Conservation (phyloP, 1,140 invertebrate species). For the Bombus difficillimus region DNA sequence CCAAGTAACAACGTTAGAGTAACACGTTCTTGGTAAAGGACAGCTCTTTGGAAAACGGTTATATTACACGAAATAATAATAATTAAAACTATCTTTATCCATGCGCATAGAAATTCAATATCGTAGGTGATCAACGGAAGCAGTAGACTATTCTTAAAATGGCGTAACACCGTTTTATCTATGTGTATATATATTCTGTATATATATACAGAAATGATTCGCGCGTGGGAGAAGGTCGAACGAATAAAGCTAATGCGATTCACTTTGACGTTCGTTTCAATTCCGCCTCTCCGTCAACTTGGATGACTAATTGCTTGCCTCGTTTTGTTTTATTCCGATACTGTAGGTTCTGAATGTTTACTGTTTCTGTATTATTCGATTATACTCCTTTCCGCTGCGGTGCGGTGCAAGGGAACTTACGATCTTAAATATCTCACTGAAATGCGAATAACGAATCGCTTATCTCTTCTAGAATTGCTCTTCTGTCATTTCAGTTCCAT, state of each 20-base stretch:
- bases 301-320: constrained; percentile 21
- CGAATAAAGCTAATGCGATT: constrained; percentile 45
- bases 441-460: neutral
- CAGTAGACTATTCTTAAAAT: neutral
- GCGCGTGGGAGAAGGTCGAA: constrained; percentile 37
- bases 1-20: neutral
- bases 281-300: constrained; percentile 11
- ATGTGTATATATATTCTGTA: neutral
- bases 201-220: neutral
- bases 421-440: neutral
- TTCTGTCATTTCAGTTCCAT: neutral
- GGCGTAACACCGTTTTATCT: neutral
- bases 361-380: neutral
- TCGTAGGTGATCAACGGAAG: neutral
- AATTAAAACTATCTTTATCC: neutral
- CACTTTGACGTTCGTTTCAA: constrained; percentile 12
- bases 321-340: neutral
- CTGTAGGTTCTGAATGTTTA: neutral
- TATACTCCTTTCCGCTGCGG: neutral
- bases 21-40: neutral
- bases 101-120: too few species aligned
- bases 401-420: neutral
- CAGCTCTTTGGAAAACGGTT: neutral
- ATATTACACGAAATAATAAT: neutral
- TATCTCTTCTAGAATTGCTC: neutral